Conservation (phyloP, 2,797 vertebrate genomes). For the Cottoperca gobio region DNA sequence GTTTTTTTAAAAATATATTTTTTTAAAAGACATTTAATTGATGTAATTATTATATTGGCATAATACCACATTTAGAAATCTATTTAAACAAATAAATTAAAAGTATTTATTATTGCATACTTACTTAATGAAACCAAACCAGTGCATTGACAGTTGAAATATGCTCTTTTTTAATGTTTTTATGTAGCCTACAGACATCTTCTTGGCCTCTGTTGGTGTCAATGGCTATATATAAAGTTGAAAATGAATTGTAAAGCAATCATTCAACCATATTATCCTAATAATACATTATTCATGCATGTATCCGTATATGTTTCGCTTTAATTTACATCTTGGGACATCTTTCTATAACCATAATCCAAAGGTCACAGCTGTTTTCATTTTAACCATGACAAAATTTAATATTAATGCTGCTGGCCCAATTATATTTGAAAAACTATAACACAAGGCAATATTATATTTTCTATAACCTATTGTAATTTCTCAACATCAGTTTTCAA, state of each 20-base stretch:
- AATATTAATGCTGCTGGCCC: background rate
- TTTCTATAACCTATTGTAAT: background rate
- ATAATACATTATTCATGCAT: background rate
- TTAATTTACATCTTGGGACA: background rate
- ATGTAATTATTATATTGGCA: background rate
- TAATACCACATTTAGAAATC: background rate
- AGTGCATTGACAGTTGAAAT: background rate
- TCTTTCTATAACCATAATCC: background rate
- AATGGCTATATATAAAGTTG: background rate
- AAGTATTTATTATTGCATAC: background rate
- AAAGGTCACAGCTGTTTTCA: background rate
- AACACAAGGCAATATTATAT: background rate
- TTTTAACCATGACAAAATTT: background rate
- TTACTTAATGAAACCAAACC: background rate
- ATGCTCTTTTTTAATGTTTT: background rate
- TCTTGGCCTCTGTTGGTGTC: background rate
- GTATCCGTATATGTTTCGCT: background rate
- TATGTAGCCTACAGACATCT: background rate
- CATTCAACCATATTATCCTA: background rate
- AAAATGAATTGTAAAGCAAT: background rate
- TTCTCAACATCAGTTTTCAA: accelerated
- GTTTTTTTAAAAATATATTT: no score
- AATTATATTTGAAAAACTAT: background rate
- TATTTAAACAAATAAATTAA: background rate
- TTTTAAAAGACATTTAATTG: background rate